Evolutionary conservation across 2,113 vertebrate species (phyloP), one percentile per base, ranked within the genome.

Genomic region (Hippocampus abdominalis): DNA sequence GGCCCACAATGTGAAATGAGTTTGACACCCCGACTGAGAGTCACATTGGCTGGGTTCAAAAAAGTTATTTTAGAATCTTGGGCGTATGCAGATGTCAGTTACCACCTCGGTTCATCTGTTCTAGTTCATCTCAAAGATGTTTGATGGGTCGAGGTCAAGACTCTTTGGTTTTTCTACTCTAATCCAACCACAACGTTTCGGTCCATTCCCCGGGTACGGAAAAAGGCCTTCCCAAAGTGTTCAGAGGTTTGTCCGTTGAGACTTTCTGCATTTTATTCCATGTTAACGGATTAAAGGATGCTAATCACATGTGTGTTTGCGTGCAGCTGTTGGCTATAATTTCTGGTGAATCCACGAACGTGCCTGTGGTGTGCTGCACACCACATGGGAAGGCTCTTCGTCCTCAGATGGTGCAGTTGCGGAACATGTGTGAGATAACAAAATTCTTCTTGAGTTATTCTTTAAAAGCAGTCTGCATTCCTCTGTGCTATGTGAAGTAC

Each of bases 391-490:
- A 81, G 65, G 51, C 48, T 60, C 23, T 42, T 42, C 51, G 71
- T 27, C 66, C 70, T 84, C 69, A 71, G 64, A 59, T 60, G 57
- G 44, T 67, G 76, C 32, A 53, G 69, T 73, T 82, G 75, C 68
- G 75, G 75, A 76, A 76, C 85, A 83, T 62, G 32, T 86, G 84
- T 69, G 75, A 77, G 69, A 81, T 82, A 78, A 82, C 57, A 78
- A 66, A 66, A 77, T 82, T 82, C 64, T 64, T 66, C 56, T 78
- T 74, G 18, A 74, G 80, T 62, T 62, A 32, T 29, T 60, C 15
- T 29, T 54, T 32, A 60, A 60, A 27, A 60, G 27, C 13, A 60
- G 39, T 51, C 29, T 74, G 72, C 59, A 70, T 67, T 57, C 76
- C 73, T 72, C 72, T 64, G 61, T 25, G 39, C 57, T 32, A 60